Evolutionary conservation across 2,888 invertebrate species (phyloP).

Genomic region (Cheilosia urbana): DNA sequence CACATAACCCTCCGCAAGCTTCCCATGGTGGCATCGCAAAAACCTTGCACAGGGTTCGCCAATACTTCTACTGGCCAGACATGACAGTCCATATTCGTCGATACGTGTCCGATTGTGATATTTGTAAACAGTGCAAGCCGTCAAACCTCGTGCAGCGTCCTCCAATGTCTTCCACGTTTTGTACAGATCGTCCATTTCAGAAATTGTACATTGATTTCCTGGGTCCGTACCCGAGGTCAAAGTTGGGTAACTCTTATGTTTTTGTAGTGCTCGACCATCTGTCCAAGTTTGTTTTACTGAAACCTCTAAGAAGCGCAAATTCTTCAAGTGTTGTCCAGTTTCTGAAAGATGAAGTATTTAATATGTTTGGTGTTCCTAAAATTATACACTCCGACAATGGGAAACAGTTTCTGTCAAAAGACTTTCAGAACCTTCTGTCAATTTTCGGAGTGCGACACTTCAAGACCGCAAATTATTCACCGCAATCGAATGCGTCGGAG

Average conservation of each 20-base stretch:
- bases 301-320: slow-evolving; percentile 6
- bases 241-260: not conserved
- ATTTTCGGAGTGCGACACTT: not conserved
- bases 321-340: not conserved
- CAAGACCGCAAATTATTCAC: slow-evolving; percentile 58
- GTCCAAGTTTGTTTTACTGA: not conserved
- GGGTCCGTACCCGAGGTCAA: not conserved
- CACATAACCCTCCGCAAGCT: slow-evolving; percentile 29
- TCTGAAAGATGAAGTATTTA: not conserved
- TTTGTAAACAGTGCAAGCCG: slow-evolving; percentile 17
- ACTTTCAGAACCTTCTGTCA: slow-evolving; percentile 56
- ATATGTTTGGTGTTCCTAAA: slow-evolving; percentile 23
- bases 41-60: slow-evolving; percentile 21
- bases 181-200: not conserved
- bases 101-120: not conserved
- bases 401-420: slow-evolving; percentile 71
- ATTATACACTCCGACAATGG: slow-evolving; percentile 77
- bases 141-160: slow-evolving; percentile 5
- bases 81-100: slow-evolving; percentile 15
- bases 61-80: slow-evolving; percentile 7
- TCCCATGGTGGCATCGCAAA: slow-evolving; percentile 23
- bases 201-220: slow-evolving; percentile 3
- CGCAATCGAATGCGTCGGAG: slow-evolving; percentile 78
- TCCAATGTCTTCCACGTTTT: not conserved
- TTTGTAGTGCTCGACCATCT: not conserved